Evolutionary conservation across 2,888 invertebrate genomes (phyloP), one percentile per base, ranked within the genome.

Genomic region (Philopedon plagiatum): DNA sequence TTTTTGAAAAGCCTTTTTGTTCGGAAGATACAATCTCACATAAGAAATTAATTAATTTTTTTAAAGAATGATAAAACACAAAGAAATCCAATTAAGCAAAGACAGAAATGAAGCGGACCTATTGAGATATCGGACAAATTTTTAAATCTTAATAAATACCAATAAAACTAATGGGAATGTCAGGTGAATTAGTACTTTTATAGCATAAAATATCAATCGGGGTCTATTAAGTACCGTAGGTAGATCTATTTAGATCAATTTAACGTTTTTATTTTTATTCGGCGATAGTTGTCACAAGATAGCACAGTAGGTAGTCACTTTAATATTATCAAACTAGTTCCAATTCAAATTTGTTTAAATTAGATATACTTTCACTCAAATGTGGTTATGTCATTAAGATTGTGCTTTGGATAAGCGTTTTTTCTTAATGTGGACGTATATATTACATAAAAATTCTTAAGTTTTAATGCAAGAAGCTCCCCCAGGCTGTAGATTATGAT

Each of bases 231-330:
- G 37, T 29, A 34, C n/a, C 34, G 57, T 57, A 37, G 57, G 37
- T 37, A 37, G 57, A 57, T 37, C 57, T 57, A 57, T 57, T 57
- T 57, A 34, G 57, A 57, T 57, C 34, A 37, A 37, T 57, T 34
- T 21, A 37, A 57, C 18, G 8, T 37, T 46, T 57, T 57, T 57
- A 57, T 34, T 29, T 56, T 56, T 56, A 56, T 56, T 57, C 5
- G 37, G 57, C 21, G 37, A 37, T 34, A 57, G 57, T 46, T 23
- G 46, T 46, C 21, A n/a, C 46, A 21, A 46, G 46, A 46, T 46
- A 46, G 23, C 46, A 23, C 46, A n/a, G 46, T 46, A 46, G 46
- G 46, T n/a, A n/a, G 46, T 46, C n/a, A n/a, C 46, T 46, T 46
- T 46, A 46, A 46, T 46, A 23, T 46, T 46, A 23, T 46, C 21